Evolutionary conservation across 2,888 invertebrate genomes (phyloP), one percentile per base, ranked within the genome.

Genomic region (Mimas tiliae): DNA sequence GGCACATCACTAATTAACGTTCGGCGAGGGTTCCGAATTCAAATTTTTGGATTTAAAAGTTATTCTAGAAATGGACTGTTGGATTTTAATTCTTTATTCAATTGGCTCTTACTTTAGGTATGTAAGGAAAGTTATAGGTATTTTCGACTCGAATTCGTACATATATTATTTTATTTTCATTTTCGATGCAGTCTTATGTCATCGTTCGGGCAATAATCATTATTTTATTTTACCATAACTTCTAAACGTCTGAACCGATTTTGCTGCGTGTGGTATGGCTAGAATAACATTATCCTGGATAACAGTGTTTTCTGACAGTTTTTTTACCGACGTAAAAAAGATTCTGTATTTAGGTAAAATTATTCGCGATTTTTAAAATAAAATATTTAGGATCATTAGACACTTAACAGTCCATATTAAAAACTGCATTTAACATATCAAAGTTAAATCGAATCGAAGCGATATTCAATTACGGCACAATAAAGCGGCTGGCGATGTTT

Each of bases 1-100:
- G 69, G 78, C 78, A 72, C 82, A 81, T 71, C 82, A 79, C 83
- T 87, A 85, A 87, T 87, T 88, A 87, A 86, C 81, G 76, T 72
- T 72, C 69, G 69, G 67, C 68, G 70, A 85, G 85, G 80, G 76
- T 73, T 72, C 69, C 69, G 66, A 76, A 72, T 74, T 77, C 71
- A 74, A 75, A 71, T 72, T 75, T 79, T 73, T 55, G 62, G 70
- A 78, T 78, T 73, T 70, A 69, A 65, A 71, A 74, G 66, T 68
- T 73, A 71, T 76, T 78, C 72, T 73, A 70, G 67, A 75, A 71
- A 72, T 64, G 65, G 58, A 64, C 45, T 58, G 62, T 62, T 62
- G 21, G 14, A 6, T 64, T 52, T 27, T 21, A 52, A 52, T 34
- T 34, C 53, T 55, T 58, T 58, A 55, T 55, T 55, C n/a, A 19